These are phyloP conservation scores for Andrena dorsata DNA, from an alignment of 2,888 invertebrate species.

Conservation along the genomic window DNA sequence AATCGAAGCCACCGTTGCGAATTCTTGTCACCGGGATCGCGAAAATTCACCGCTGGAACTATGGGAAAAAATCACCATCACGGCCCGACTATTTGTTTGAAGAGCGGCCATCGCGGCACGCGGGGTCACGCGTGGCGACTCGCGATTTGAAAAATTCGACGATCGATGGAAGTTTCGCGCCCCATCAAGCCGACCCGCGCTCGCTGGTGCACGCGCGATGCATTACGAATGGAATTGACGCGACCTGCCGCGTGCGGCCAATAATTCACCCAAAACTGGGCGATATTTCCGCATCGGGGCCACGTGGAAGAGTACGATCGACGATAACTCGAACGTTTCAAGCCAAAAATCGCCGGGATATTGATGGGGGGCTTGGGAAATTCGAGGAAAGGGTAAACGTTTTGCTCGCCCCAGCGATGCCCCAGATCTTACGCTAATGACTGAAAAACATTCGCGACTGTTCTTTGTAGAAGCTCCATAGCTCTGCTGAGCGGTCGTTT, in stretches of 20 bases:
- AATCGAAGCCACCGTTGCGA: not conserved
- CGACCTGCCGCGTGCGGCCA: slow-evolving; percentile 51
- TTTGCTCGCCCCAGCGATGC: slow-evolving; percentile 11
- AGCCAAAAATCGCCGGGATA: not conserved
- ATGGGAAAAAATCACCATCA: not conserved
- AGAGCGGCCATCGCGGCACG: not conserved
- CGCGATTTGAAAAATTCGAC: slow-evolving; percentile 39
- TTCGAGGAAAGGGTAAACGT: not conserved
- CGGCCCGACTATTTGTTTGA: slow-evolving; percentile 14
- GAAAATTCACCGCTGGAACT: slow-evolving; percentile 6
- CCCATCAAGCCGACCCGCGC: not conserved
- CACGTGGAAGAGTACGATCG: not conserved
- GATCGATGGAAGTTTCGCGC: slow-evolving; percentile 28
- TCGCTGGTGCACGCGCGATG: slow-evolving; percentile 45
- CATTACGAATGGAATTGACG: slow-evolving; percentile 64
- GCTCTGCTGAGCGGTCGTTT: not conserved
- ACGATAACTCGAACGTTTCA: slow-evolving; percentile 41
- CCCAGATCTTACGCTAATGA: not conserved
- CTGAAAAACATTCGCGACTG: too few species aligned
- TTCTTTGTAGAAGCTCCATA: not conserved
- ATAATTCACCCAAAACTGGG: slow-evolving; percentile 64
- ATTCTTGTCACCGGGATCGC: slow-evolving; percentile 22
- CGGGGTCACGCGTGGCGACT: not conserved
- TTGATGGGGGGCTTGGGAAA: not conserved
- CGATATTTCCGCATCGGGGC: slow-evolving; percentile 23